Conservation (phyloP, 2,888 invertebrate genomes). For the Pilophorus perplexus region DNA sequence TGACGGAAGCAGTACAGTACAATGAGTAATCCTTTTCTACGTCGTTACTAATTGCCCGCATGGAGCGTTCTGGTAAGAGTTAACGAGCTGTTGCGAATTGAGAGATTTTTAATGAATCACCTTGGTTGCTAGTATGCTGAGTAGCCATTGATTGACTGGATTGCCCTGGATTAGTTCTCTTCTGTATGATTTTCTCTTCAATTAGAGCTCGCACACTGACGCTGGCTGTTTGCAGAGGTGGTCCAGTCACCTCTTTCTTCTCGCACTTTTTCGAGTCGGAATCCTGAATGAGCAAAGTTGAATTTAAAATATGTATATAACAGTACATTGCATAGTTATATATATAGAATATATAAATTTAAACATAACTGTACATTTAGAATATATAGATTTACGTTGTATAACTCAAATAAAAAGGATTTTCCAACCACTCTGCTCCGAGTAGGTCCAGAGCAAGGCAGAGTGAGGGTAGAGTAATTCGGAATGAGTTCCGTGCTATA, state of each 20-base stretch:
- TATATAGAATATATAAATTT: neutral
- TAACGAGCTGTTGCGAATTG: no score
- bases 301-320: neutral
- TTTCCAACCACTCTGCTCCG: no score
- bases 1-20: neutral
- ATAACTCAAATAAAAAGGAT: no score
- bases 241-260: conserved; percentile 77
- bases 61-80: neutral
- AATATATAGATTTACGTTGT: no score
- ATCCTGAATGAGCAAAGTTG: conserved; percentile 58
- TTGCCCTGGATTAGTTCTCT: conserved; percentile 55
- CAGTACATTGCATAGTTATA: neutral
- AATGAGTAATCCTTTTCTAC: no score
- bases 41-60: no score
- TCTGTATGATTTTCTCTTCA: conserved; percentile 90
- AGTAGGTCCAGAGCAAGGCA: no score
- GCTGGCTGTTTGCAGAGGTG: conserved; percentile 87
- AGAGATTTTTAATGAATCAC: no score
- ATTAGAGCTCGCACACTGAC: conserved; percentile 86
- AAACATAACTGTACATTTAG: neutral
- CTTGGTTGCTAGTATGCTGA: neutral
- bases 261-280: conserved; percentile 82
- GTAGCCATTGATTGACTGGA: conserved; percentile 5
- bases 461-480: no score
- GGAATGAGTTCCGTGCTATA: no score